phyloP scores from a whole-genome alignment of 2,113 vertebrate genomes.

The Callionymus lyra region DNA sequence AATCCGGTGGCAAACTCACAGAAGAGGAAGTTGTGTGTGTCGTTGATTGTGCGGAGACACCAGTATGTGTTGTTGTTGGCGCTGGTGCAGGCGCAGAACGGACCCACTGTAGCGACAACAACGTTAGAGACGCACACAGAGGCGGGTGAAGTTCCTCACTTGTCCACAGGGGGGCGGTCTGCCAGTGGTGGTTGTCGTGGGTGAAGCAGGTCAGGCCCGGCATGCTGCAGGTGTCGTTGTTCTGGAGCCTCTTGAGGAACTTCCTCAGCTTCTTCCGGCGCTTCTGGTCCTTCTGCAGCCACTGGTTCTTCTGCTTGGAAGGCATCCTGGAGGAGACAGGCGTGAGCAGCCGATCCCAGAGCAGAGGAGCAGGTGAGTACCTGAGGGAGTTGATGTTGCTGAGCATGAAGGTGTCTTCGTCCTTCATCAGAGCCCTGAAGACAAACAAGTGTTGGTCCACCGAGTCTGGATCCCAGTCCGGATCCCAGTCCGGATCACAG shows the following conservation, averaged over 20 bases:
- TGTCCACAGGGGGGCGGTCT: slow-evolving; percentile 92
- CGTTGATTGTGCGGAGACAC: slow-evolving; percentile 94
- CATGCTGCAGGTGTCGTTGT: slow-evolving; percentile 96
- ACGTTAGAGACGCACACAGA: slow-evolving; percentile 2
- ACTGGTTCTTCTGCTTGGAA: slow-evolving; percentile 78
- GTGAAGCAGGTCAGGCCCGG: slow-evolving; percentile 96
- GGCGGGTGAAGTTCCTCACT: slow-evolving; percentile 59
- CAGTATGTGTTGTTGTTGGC: slow-evolving; percentile 98
- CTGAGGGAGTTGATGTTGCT: slow-evolving; percentile 73
- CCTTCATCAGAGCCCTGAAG: slow-evolving; percentile 72
- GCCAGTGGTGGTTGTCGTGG: slow-evolving; percentile 98
- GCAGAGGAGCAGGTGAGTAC: slow-evolving; percentile 47
- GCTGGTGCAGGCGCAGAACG: slow-evolving; percentile 96
- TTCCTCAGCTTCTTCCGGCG: slow-evolving; percentile 90
- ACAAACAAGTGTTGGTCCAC: slow-evolving; percentile 3
- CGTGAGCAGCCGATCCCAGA: background rate
- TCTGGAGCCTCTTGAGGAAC: slow-evolving; percentile 86
- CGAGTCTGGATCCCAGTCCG: background rate
- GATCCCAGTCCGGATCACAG: no score
- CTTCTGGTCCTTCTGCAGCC: slow-evolving; percentile 85
- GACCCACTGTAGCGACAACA: slow-evolving; percentile 75
- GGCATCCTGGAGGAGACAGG: slow-evolving; percentile 60
- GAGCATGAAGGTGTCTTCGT: slow-evolving; percentile 73
- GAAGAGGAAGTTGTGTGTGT: slow-evolving; percentile 96
- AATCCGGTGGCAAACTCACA: slow-evolving; percentile 97